These are phyloP conservation scores for Pristis pectinata DNA, from an alignment of 2,797 vertebrate species.

Conservation along the genomic window DNA sequence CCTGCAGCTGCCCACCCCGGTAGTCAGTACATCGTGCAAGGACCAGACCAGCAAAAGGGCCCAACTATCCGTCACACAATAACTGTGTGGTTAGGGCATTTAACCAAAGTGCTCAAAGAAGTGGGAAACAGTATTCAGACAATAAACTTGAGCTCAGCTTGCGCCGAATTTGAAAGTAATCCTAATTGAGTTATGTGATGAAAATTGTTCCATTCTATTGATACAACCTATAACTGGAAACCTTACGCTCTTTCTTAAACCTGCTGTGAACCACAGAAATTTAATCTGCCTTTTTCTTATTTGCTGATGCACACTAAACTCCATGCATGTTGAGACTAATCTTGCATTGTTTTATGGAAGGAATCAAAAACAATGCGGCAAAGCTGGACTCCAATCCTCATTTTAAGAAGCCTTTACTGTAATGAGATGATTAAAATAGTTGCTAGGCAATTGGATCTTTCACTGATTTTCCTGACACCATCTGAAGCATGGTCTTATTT, in stretches of 20 bases:
- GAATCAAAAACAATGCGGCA: neutral
- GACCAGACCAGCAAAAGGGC: neutral
- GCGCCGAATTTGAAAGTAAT: slow-evolving; percentile 4
- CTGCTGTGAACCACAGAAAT: slow-evolving; percentile 14
- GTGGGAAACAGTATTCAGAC: neutral
- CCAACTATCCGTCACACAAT: neutral
- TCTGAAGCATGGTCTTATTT: neutral
- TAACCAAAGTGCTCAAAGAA: neutral
- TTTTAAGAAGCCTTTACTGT: neutral
- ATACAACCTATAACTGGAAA: neutral
- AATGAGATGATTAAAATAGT: neutral
- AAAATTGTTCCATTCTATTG: slow-evolving; percentile 5
- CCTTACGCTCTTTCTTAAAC: neutral
- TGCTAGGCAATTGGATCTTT: neutral
- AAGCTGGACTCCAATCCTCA: neutral
- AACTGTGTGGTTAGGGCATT: neutral
- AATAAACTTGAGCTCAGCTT: neutral
- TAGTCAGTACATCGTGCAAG: neutral
- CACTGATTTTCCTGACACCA: neutral
- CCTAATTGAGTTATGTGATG: neutral
- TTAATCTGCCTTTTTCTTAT: neutral
- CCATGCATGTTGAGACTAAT: neutral
- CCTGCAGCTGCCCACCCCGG: neutral
- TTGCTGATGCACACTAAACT: neutral
- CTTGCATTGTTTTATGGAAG: neutral